phyloP scores from a whole-genome alignment of 2,888 invertebrate species.

The Isoperla grammatica region DNA sequence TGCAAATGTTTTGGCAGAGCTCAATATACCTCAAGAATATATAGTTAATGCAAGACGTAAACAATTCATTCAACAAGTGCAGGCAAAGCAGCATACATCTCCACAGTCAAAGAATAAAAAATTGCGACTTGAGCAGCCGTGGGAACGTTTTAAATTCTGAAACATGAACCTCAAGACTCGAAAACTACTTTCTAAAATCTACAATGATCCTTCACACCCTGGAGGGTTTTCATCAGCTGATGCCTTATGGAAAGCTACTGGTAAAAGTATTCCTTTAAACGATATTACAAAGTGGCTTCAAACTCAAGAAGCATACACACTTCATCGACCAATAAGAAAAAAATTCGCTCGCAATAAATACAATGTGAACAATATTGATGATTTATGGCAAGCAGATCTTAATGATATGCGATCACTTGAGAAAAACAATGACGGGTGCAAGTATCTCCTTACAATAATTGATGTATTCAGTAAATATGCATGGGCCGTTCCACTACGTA shows the following conservation, averaged over 20 bases:
- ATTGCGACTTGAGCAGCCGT: too few species aligned
- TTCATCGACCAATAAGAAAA: slow-evolving; percentile 23
- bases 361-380: slow-evolving; percentile 29
- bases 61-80: too few species aligned
- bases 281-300: too few species aligned
- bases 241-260: slow-evolving; percentile 19
- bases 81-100: too few species aligned
- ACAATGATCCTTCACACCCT: slow-evolving; percentile 25
- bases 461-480: slow-evolving; percentile 33
- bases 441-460: slow-evolving; percentile 31
- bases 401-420: slow-evolving; percentile 20
- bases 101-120: too few species aligned
- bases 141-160: not conserved
- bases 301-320: slow-evolving; percentile 28
- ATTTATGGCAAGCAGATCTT: slow-evolving; percentile 29
- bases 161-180: not conserved
- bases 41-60: not conserved
- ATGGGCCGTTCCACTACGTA: slow-evolving; percentile 32
- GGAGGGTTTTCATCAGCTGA: slow-evolving; percentile 22
- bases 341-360: slow-evolving; percentile 26
- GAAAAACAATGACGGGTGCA: slow-evolving; percentile 25
- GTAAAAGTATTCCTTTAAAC: too few species aligned
- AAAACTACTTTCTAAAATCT: slow-evolving; percentile 8
- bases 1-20: not conserved
- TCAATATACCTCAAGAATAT: not conserved